Evolutionary conservation across 1,140 invertebrate genomes (phyloP), one percentile per base, ranked within the genome.

Genomic region (Drosophila sechellia): DNA sequence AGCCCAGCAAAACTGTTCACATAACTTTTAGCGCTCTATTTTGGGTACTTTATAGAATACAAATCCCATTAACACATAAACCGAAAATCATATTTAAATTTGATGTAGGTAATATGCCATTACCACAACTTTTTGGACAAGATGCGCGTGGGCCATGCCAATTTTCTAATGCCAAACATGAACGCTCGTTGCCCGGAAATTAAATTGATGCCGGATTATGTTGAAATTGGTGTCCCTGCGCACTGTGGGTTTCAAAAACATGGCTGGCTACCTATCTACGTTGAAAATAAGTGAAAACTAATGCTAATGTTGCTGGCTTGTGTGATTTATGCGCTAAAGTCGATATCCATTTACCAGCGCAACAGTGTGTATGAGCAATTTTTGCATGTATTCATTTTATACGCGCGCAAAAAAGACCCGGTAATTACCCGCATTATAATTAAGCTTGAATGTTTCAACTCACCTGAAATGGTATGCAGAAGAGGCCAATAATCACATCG

Each of bases 391-490:
- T 77, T 59, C 53, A 34, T 31, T 50, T 52, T 34, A 13, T 3
- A 15, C 4, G 5, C 13, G 22, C 48, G 42, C 22, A 17, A 37
- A 52, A 35, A 35, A 20, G 31, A 17, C 40, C 25, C 27, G 37
- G 60, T 31, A 31, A 31, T 64, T 60, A 58, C 27, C 39, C 3
- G 1, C 54, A 43, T 46, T 56, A 4, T 5, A n/a, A 69, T 68
- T 39, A 48, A 31, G 31, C 34, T 15, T 3, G 2, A 5, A 6
- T 39, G 22, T 15, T 37, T 15, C 20, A 50, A 78, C 93, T 94
- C 93, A 96, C 95, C 94, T 95, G 96, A 93, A 97, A 97, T 49
- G 96, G 96, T 92, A 96, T 95, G 45, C 95, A 94, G 79, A 96
- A 96, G 39, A 96, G 92, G 63, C 95, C 96, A 89, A 97, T 96